Conservation (phyloP, 2,888 invertebrate genomes). For the Orgyia antiqua region DNA sequence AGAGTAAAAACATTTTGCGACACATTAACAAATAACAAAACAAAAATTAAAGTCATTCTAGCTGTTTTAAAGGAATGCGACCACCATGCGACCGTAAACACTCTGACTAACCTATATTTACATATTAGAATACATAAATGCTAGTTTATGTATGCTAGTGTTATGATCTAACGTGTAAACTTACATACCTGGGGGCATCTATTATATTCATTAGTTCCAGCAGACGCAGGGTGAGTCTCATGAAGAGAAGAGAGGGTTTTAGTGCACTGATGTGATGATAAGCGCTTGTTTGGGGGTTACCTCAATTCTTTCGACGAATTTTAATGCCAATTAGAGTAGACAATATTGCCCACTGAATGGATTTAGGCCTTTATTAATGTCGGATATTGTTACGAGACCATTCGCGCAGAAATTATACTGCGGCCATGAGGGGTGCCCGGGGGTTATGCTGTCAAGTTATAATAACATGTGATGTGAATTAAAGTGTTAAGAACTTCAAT, state of each 20-base stretch:
- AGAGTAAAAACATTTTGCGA: too few species aligned
- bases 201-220: constrained; percentile 57
- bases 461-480: constrained; percentile 6
- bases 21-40: too few species aligned
- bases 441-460: constrained; percentile 18
- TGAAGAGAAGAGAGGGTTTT: constrained; percentile 26
- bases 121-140: too few species aligned
- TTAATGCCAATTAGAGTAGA: constrained; percentile 73
- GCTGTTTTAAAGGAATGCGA: too few species aligned
- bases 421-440: constrained; percentile 20
- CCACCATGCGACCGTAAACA: too few species aligned
- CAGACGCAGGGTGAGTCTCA: constrained; percentile 17
- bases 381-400: constrained; percentile 67
- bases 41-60: too few species aligned
- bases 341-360: constrained; percentile 67
- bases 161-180: constrained; percentile 28
- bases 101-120: too few species aligned
- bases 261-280: constrained; percentile 62
- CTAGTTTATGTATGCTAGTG: constrained; percentile 14
- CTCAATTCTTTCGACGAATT: constrained; percentile 62
- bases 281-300: constrained; percentile 68
- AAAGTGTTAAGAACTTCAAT: constrained; percentile 1
- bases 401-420: constrained; percentile 46
- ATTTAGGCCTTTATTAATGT: constrained; percentile 70
- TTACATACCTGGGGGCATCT: constrained; percentile 57